phyloP scores from a whole-genome alignment of 2,888 invertebrate species.

The Desoria tigrina region DNA sequence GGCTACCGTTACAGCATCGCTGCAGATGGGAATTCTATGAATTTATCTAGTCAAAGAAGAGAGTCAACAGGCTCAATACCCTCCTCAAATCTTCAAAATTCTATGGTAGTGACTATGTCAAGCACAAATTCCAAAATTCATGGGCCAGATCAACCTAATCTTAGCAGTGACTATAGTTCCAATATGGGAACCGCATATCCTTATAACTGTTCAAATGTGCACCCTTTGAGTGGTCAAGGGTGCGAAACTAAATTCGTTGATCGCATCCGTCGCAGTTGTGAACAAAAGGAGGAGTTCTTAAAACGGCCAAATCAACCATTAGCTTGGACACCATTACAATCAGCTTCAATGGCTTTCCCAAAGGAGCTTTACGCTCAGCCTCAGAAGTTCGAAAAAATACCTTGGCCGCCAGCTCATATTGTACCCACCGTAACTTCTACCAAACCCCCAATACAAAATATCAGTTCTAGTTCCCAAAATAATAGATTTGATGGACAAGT shows the following conservation, averaged over 20 bases:
- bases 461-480: slow-evolving; percentile 6
- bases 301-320: slow-evolving; percentile 66
- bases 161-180: background rate
- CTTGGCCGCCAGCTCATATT: slow-evolving; percentile 67
- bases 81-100: slow-evolving; percentile 34
- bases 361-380: slow-evolving; percentile 67
- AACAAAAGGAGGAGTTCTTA: slow-evolving; percentile 87
- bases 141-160: slow-evolving; percentile 1
- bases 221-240: slow-evolving; percentile 20
- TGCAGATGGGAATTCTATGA: slow-evolving; percentile 57
- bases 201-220: background rate
- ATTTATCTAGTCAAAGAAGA: slow-evolving; percentile 63
- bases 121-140: slow-evolving; percentile 34
- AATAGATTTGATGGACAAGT: slow-evolving; percentile 22
- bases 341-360: slow-evolving; percentile 43
- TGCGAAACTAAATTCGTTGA: slow-evolving; percentile 55
- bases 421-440: slow-evolving; percentile 39
- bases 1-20: slow-evolving; percentile 53
- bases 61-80: slow-evolving; percentile 68
- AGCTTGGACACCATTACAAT: slow-evolving; percentile 62
- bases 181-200: background rate
- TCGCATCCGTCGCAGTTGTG: slow-evolving; percentile 73
- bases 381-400: slow-evolving; percentile 70
- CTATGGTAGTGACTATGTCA: slow-evolving; percentile 49
- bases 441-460: slow-evolving; percentile 31